These are phyloP conservation scores for Tangara arthus DNA, from an alignment of 2,797 vertebrate genomes.

Conservation along the genomic window DNA sequence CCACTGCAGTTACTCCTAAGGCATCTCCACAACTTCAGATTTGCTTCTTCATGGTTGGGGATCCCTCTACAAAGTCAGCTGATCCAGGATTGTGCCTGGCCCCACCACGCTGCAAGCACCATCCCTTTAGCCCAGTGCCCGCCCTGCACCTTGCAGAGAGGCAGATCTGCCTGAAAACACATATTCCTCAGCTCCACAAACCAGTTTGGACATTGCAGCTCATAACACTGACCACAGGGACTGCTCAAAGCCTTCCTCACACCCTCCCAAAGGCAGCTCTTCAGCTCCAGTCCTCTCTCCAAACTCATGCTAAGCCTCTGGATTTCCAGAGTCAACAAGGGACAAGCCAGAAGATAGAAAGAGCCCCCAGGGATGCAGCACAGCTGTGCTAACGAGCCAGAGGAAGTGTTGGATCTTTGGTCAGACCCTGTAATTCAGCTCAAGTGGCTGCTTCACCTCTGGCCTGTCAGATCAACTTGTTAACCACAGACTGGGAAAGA, in stretches of 20 bases:
- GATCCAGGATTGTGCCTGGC: background rate
- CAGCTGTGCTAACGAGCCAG: slow-evolving; percentile 11
- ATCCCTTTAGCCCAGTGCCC: background rate
- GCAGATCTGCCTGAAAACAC: background rate
- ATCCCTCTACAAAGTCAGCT: background rate
- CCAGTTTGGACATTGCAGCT: background rate
- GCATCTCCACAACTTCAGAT: background rate
- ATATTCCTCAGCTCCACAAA: background rate
- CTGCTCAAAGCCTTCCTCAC: background rate
- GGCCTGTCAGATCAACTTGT: slow-evolving; percentile 34
- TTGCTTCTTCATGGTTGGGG: background rate
- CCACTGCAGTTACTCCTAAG: background rate
- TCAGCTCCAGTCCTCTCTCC: background rate
- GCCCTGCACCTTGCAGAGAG: background rate
- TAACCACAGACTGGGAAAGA: slow-evolving; percentile 33
- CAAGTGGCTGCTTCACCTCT: slow-evolving; percentile 46
- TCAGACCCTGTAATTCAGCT: slow-evolving; percentile 37
- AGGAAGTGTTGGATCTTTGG: slow-evolving; percentile 37
- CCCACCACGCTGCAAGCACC: background rate
- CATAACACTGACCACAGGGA: background rate
- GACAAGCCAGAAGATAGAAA: slow-evolving; percentile 44
- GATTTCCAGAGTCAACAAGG: slow-evolving; percentile 41
- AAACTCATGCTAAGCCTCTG: background rate
- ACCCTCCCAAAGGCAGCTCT: background rate
- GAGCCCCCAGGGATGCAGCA: slow-evolving; percentile 3